These are phyloP conservation scores for Oxyteleia sp. DNA, from an alignment of 2,888 invertebrate genomes.

Conservation along the genomic window DNA sequence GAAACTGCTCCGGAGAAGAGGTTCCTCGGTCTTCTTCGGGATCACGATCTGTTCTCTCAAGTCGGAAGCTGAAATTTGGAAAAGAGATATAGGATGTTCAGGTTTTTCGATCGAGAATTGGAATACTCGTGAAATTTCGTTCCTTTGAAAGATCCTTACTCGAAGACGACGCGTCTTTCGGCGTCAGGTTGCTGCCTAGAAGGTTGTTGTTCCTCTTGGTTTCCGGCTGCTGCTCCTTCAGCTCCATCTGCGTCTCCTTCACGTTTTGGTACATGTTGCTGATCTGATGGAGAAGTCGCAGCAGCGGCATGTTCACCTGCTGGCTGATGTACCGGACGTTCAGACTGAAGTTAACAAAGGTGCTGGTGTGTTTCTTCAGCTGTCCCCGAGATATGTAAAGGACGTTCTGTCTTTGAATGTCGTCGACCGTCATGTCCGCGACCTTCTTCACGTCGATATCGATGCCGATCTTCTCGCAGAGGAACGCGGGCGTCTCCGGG, in stretches of 20 bases:
- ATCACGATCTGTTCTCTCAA: slow-evolving; percentile 90
- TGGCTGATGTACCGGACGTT: slow-evolving; percentile 97
- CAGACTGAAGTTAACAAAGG: slow-evolving; percentile 96
- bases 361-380: slow-evolving; percentile 96
- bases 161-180: slow-evolving; percentile 90
- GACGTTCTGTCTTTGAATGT: slow-evolving; percentile 94
- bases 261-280: slow-evolving; percentile 99
- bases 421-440: slow-evolving; percentile 95
- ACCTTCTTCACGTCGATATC: slow-evolving; percentile 96
- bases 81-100: no score
- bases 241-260: slow-evolving; percentile 96
- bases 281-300: slow-evolving; percentile 97
- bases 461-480: slow-evolving; percentile 96
- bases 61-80: slow-evolving; percentile 89
- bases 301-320: slow-evolving; percentile 98
- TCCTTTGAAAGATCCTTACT: slow-evolving; percentile 84
- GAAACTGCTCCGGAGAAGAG: slow-evolving; percentile 79
- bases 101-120: no score
- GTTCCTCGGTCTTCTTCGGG: slow-evolving; percentile 85
- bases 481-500: slow-evolving; percentile 95
- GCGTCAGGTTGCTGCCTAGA: slow-evolving; percentile 87
- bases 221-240: slow-evolving; percentile 91
- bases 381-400: slow-evolving; percentile 95
- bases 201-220: slow-evolving; percentile 85
- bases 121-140: slow-evolving; percentile 81